Base-by-base conservation (phyloP, 37 sponge, comb jelly and placozoan species). In the Crambe crambe region DNA sequence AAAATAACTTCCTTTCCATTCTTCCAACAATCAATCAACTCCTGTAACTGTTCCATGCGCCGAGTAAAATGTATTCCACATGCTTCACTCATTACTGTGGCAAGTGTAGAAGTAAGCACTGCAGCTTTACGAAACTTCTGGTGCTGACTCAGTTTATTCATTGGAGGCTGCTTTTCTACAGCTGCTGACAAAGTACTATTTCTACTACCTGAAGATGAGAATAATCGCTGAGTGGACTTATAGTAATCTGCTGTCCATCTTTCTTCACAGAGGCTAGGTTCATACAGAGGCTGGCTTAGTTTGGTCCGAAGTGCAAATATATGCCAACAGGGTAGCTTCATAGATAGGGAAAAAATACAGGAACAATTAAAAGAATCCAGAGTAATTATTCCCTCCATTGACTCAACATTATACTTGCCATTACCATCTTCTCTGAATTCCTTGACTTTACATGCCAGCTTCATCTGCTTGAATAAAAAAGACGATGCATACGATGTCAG, bases 321-420 rank as follows among this genome's bases (percentile, higher is more conserved):
- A 62, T 89, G 89, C 2, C 89, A 60, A 63, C 83, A 83, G 2
- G 89, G 89, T 32, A 89, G 34, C 3, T 54, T 67, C 89, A 89
- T 82, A 3, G 89, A 68, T 9, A 5, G 47, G 6, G 31, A 37
- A 62, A 89, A 89, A 4, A 69, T 78, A 58, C 83, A 89, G 2
- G 56, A 76, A 70, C 88, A 87, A 56, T 39, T 56, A 30, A 30
- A 23, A 38, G 61, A 10, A 1, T 70, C 68, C 2, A 80, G 76
- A 37, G 37, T 32, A 42, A 27, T 71, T 23, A 29, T 15, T 87
- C 81, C 87, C 32, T 87, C 76, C 9, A 42, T 34, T 64, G 76
- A 79, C 1, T 65, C 37, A 1, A 84, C 77, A 21, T 10, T 17
- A 32, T 80, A 79, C 8, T 32, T 25, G 20, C 35, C 72, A 73